These are phyloP conservation scores for Terrapene triunguis DNA, from an alignment of 2,113 vertebrate species.

Conservation along the genomic window DNA sequence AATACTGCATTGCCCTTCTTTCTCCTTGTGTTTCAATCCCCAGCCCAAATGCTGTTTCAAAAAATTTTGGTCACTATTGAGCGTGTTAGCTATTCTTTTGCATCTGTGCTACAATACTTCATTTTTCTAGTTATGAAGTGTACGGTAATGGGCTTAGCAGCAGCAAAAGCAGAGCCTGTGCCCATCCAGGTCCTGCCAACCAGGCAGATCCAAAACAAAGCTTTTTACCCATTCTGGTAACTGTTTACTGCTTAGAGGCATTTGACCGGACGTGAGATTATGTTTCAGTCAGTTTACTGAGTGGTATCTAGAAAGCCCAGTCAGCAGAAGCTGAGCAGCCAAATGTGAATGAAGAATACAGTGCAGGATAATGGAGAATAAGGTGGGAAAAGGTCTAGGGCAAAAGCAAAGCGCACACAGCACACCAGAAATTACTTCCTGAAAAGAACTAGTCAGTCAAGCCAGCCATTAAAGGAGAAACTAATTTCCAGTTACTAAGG, in stretches of 20 bases:
- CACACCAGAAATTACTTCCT: slow-evolving; percentile 58
- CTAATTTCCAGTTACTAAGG: not conserved
- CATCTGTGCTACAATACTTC: not conserved
- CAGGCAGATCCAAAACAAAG: slow-evolving; percentile 41
- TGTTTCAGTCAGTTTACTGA: slow-evolving; percentile 53
- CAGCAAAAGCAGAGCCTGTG: not conserved
- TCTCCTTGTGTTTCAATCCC: not conserved
- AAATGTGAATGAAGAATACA: slow-evolving; percentile 54
- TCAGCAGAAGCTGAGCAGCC: slow-evolving; percentile 38
- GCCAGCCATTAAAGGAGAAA: slow-evolving; percentile 58
- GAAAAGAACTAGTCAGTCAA: slow-evolving; percentile 47
- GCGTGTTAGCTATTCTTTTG: not conserved
- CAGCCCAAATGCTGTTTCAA: not conserved
- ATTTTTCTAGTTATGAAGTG: not conserved
- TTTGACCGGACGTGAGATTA: slow-evolving; percentile 62
- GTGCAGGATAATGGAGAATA: not conserved
- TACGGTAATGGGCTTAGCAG: not conserved
- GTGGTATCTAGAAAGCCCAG: slow-evolving; percentile 40
- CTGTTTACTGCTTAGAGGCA: slow-evolving; percentile 54
- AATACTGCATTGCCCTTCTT: not conserved
- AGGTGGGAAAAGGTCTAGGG: not conserved
- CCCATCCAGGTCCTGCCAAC: slow-evolving; percentile 41
- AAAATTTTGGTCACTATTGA: not conserved
- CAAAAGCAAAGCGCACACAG: slow-evolving; percentile 56
- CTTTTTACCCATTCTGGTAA: slow-evolving; percentile 61